Conservation (phyloP, 2,113 vertebrate genomes). For the Eudorcas thomsonii region DNA sequence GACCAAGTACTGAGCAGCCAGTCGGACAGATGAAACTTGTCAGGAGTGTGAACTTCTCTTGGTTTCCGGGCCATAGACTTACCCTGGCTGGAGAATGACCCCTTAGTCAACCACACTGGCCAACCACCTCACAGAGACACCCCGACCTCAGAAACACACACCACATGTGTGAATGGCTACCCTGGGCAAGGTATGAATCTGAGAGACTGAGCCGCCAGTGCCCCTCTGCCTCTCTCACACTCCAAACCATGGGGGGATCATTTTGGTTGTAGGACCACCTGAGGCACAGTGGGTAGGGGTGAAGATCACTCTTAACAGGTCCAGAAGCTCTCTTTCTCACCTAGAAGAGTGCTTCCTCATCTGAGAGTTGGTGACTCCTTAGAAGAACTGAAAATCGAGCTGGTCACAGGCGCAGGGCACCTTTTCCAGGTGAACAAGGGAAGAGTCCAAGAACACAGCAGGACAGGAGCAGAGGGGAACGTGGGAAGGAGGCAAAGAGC, state of each 20-base stretch:
- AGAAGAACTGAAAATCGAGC: not conserved
- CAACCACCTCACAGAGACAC: constrained; percentile 26
- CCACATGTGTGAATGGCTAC: not conserved
- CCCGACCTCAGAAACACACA: constrained; percentile 31
- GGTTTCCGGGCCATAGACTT: constrained; percentile 51
- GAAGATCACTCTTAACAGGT: not conserved
- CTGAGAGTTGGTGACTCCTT: not conserved
- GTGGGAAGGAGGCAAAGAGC: not conserved
- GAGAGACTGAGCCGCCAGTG: not conserved
- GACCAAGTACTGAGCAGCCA: not conserved
- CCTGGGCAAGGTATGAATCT: not conserved
- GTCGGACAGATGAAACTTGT: not conserved
- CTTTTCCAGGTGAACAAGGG: not conserved
- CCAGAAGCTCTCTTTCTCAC: not conserved
- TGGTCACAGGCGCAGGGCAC: not conserved
- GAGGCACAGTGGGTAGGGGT: too few species aligned
- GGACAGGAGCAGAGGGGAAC: not conserved
- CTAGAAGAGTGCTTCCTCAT: not conserved
- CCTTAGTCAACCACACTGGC: constrained; percentile 25
- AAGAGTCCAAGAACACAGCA: not conserved
- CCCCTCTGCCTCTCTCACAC: not conserved
- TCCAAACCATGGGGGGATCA: not conserved
- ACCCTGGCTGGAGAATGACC: constrained; percentile 47
- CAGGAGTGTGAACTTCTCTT: not conserved
- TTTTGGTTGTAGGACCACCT: not conserved